Evolutionary conservation across 1,140 invertebrate genomes (phyloP).

Genomic region (Streblospio benedicti): DNA sequence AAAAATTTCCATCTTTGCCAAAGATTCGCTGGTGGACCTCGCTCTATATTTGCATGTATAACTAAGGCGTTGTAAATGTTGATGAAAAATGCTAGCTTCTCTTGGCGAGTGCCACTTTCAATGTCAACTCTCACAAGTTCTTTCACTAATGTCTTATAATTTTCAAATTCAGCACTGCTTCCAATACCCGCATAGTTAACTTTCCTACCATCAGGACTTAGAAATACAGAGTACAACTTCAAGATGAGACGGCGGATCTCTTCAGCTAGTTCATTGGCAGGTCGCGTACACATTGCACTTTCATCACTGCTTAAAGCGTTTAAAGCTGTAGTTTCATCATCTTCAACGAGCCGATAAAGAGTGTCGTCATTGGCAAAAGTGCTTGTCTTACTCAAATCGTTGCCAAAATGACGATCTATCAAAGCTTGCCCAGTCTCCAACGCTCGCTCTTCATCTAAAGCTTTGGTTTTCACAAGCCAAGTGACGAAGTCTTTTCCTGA

Average conservation of each 20-base stretch:
- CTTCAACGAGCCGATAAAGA: conserved; percentile 38
- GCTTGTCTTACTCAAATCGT: conserved; percentile 24
- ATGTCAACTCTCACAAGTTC: conserved; percentile 38
- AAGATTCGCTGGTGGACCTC: conserved; percentile 41
- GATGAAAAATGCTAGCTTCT: conserved; percentile 48
- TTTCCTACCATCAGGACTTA: conserved; percentile 41
- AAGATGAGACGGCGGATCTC: conserved; percentile 40
- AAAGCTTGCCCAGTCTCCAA: conserved; percentile 42
- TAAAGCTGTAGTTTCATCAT: conserved; percentile 38
- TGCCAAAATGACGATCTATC: conserved; percentile 41
- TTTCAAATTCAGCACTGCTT: conserved; percentile 31
- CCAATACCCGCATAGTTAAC: conserved; percentile 40
- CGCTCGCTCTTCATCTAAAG: conserved; percentile 32
- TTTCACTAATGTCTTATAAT: conserved; percentile 27
- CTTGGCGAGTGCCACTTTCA: conserved; percentile 30
- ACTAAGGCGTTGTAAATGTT: conserved; percentile 50
- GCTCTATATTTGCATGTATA: conserved; percentile 44
- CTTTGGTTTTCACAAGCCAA: conserved; percentile 43
- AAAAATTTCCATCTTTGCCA: conserved; percentile 50
- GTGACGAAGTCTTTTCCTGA: conserved; percentile 44
- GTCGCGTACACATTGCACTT: conserved; percentile 17
- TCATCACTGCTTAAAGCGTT: conserved; percentile 32
- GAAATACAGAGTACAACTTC: conserved; percentile 38
- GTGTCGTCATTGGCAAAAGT: conserved; percentile 26
- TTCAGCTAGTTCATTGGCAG: conserved; percentile 41